These are phyloP conservation scores for Uloborus diversus DNA, from an alignment of 1,140 invertebrate species.

Conservation along the genomic window DNA sequence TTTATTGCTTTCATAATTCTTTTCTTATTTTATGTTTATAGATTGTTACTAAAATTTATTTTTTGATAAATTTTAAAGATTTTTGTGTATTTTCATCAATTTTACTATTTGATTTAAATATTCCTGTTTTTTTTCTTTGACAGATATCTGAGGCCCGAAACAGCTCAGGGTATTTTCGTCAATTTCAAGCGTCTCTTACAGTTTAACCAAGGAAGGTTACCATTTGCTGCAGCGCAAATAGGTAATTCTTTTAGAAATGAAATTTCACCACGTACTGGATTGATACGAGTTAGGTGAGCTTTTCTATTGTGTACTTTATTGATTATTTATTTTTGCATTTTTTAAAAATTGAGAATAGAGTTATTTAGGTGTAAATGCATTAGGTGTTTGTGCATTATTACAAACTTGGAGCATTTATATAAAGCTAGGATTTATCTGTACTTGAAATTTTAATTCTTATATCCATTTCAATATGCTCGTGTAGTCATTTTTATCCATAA, in stretches of 20 bases:
- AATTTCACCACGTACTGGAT: constrained; percentile 96
- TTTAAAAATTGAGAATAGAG: background rate
- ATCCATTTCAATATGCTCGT: too few species aligned
- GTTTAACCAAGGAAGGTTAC: constrained; percentile 95
- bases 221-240: constrained; percentile 98
- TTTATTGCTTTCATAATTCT: too few species aligned
- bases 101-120: too few species aligned
- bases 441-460: background rate
- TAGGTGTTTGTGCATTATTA: too few species aligned
- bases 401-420: too few species aligned
- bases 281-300: constrained; percentile 83
- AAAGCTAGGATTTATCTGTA: too few species aligned
- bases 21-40: too few species aligned
- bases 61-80: too few species aligned
- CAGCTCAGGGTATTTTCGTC: constrained; percentile 99
- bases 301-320: background rate
- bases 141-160: constrained; percentile 93
- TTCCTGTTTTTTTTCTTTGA: constrained; percentile 43
- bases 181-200: constrained; percentile 97
- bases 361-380: too few species aligned
- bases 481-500: too few species aligned
- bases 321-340: background rate
- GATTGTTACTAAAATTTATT: too few species aligned
- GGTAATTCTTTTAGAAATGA: constrained; percentile 99
- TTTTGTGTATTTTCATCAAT: too few species aligned